Percentiles rank a stretch among this genome's conserved stretches.
phyloP scores from a whole-genome alignment of 2,888 invertebrate genomes.

The Orthosia cruda region DNA sequence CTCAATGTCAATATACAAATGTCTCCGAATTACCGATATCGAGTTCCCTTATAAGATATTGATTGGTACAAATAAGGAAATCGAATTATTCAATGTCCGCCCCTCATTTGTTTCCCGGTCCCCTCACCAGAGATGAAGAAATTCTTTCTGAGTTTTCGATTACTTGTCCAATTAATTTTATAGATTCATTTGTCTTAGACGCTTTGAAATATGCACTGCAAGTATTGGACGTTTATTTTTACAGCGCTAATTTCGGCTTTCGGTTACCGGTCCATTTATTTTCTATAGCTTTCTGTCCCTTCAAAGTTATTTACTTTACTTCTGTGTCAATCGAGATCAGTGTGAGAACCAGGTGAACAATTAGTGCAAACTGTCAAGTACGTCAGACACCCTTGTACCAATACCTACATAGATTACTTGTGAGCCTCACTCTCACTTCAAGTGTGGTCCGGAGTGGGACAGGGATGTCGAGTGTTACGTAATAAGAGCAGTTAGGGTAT shows the following conservation, averaged over 20 bases:
- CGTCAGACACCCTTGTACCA: slow-evolving; percentile 52
- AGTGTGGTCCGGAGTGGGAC: slow-evolving; percentile 71
- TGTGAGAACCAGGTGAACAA: slow-evolving; percentile 61
- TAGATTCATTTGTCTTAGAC: slow-evolving; percentile 91
- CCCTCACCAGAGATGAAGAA: slow-evolving; percentile 90
- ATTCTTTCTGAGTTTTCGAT: slow-evolving; percentile 92
- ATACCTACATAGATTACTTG: slow-evolving; percentile 59
- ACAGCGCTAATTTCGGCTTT: slow-evolving; percentile 56
- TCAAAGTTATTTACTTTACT: not conserved
- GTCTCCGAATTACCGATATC: slow-evolving; percentile 80
- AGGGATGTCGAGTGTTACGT: slow-evolving; percentile 77
- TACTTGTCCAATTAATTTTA: slow-evolving; percentile 92
- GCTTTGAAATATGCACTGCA: slow-evolving; percentile 84
- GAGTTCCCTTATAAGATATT: slow-evolving; percentile 89
- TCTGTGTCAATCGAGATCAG: slow-evolving; percentile 21
- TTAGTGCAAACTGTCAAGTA: slow-evolving; percentile 61
- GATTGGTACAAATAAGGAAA: slow-evolving; percentile 92
- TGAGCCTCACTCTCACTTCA: slow-evolving; percentile 66
- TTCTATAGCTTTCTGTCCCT: slow-evolving; percentile 13
- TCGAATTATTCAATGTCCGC: slow-evolving; percentile 92
- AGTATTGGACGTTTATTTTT: slow-evolving; percentile 71
- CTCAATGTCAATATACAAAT: slow-evolving; percentile 74
- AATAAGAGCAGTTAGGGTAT: slow-evolving; percentile 84
- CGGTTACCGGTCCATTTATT: slow-evolving; percentile 45
- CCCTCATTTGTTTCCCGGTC: slow-evolving; percentile 91